Base-by-base conservation (phyloP, 1,140 invertebrate species). In the Drosophila eugracilis region DNA sequence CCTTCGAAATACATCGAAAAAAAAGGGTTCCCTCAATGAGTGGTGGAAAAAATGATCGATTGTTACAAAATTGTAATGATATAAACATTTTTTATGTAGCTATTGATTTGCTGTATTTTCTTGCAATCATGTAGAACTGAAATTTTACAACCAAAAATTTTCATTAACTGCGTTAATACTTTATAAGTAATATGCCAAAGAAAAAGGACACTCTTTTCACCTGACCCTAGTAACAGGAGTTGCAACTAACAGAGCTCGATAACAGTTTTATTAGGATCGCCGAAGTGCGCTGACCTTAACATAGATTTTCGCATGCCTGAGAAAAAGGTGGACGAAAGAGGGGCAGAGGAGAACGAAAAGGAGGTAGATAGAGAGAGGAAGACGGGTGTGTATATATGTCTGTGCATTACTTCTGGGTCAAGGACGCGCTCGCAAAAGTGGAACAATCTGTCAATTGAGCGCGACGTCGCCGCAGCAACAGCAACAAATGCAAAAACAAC, bases 401-500 rank as follows among this genome's bases (percentile, higher is more conserved):
- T 36, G 39, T 47, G 34, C 21, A 65, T 60, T 26, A 28, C 45
- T 75, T 66, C 34, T 75, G 47, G 71, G 72, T 75, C 72, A 75
- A 75, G 72, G 72, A 75, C 72, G 47, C 34, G 21, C 52, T 54
- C 45, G 36, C 50, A 58, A 75, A 75, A 53, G 49, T 57, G 59
- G 72, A 48, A 58, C 59, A 55, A 60, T 50, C 45, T 52, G 60
- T 4, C 54, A 62, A 41, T 59, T 39, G 57, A 60, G 26, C 14
- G 30, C 53, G 12, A 24, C 37, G 49, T 9, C 15, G 28, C 37
- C 36, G 15, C 28, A 36, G 14, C 21, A 34, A 34, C 7, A 55
- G 1, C 19, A 55, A 30, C 19, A 57, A 32, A n/a, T n/a, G 7
- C 14, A 54, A 45, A 44, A 55, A 47, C 6, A 37, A 47, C 47